These are phyloP conservation scores for Caenorhabditis sp. DNA, from an alignment of 2,888 invertebrate species.

Conservation along the genomic window DNA sequence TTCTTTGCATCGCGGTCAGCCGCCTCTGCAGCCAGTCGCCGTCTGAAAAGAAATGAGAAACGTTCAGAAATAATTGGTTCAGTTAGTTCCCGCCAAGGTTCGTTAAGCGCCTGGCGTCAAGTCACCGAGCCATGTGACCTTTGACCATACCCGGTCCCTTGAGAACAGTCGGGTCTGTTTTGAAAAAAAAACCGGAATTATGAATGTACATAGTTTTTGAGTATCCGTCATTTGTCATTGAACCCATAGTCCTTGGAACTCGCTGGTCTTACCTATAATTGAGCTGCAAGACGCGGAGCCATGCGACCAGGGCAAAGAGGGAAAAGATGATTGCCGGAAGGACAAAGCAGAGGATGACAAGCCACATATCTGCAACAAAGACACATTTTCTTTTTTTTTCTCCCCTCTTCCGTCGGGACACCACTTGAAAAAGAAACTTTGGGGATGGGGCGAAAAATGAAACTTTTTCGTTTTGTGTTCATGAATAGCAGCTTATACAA, in stretches of 20 bases:
- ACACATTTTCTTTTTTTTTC: neutral
- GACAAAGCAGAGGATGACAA: conserved; percentile 60
- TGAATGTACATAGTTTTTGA: neutral
- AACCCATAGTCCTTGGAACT: neutral
- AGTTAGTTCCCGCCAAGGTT: conserved; percentile 6
- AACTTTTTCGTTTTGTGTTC: conserved; percentile 16
- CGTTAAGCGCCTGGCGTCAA: conserved; percentile 9
- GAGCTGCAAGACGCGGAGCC: conserved; percentile 51
- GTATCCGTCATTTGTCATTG: conserved; percentile 1
- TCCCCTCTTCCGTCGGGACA: conserved; percentile 1
- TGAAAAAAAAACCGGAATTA: conserved; percentile 1
- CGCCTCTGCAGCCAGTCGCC: conserved; percentile 49
- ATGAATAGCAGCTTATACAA: conserved; percentile 10
- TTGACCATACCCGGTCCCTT: conserved; percentile 10
- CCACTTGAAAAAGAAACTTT: conserved; percentile 19
- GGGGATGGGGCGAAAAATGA: neutral
- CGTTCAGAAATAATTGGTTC: conserved; percentile 28
- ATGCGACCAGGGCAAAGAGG: conserved; percentile 52
- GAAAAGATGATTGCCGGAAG: conserved; percentile 58
- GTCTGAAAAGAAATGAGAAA: conserved; percentile 40
- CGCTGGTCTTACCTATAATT: conserved; percentile 46
- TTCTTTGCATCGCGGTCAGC: conserved; percentile 51
- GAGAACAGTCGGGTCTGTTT: conserved; percentile 11
- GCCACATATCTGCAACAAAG: conserved; percentile 56
- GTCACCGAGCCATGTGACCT: conserved; percentile 23